Percentiles rank a stretch among this genome's conserved stretches.
These are phyloP conservation scores for Acleris emargana DNA, from an alignment of 2,888 invertebrate species.

Conservation along the genomic window DNA sequence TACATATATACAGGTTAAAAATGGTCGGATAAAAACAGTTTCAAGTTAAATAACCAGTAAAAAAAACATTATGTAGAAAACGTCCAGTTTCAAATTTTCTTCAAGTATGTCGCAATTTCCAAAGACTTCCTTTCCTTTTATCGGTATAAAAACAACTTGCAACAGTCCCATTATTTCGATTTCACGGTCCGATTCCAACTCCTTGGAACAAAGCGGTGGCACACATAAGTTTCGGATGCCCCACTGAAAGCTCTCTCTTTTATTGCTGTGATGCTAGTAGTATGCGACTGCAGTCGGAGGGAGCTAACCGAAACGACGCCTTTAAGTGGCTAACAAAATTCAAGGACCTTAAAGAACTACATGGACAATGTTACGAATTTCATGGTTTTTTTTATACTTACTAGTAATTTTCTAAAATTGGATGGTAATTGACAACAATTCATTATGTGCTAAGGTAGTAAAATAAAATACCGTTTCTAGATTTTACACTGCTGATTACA, in stretches of 20 bases:
- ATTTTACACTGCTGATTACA: no score
- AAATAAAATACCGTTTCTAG: no score
- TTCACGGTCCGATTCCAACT: conserved; percentile 31
- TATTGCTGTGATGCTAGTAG: conserved; percentile 62
- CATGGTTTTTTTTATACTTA: no score
- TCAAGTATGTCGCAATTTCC: background rate
- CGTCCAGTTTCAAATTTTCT: background rate
- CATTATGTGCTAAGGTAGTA: no score
- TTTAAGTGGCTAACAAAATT: no score
- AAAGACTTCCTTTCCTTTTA: conserved; percentile 1
- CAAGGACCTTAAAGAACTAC: no score
- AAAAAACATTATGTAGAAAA: background rate
- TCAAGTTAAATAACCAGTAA: no score
- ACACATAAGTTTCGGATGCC: conserved; percentile 53
- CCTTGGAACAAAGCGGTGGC: conserved; percentile 44
- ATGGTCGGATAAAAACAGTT: no score
- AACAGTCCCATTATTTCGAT: conserved; percentile 18
- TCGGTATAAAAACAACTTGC: background rate
- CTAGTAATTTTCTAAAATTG: no score
- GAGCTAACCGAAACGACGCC: background rate
- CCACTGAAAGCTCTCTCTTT: conserved; percentile 68
- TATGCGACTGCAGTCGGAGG: conserved; percentile 22
- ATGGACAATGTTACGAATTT: no score
- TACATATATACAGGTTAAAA: no score
- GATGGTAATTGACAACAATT: no score